phyloP scores from a whole-genome alignment of 2,888 invertebrate species.

The Agrochola circellaris region DNA sequence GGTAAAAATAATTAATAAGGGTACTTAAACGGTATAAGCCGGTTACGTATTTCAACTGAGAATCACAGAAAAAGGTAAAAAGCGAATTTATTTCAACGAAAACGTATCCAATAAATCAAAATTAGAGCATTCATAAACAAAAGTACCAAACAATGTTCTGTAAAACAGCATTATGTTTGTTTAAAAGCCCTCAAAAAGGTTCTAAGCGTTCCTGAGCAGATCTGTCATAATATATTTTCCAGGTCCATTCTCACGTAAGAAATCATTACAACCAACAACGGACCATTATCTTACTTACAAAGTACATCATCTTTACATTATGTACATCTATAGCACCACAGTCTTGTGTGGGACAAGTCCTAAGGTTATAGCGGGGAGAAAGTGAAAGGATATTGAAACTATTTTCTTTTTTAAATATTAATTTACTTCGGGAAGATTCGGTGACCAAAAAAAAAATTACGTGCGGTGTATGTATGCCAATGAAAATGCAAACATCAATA shows the following conservation, averaged over 20 bases:
- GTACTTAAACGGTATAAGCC: neutral
- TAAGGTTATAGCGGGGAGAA: constrained; percentile 11
- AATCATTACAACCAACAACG: constrained; percentile 75
- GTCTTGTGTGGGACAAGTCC: constrained; percentile 22
- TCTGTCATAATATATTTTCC: constrained; percentile 62
- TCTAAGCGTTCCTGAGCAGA: constrained; percentile 45
- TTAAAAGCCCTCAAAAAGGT: constrained; percentile 52
- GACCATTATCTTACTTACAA: constrained; percentile 75
- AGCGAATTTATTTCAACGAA: neutral
- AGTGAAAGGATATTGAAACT: neutral
- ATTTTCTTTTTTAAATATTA: too few relatives aligned
- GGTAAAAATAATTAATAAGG: neutral
- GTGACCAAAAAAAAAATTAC: neutral
- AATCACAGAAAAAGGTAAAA: constrained; percentile 4
- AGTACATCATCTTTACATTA: constrained; percentile 68
- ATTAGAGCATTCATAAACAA: constrained; percentile 41
- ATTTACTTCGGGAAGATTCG: neutral
- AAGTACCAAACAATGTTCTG: constrained; percentile 33
- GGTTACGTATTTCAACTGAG: neutral
- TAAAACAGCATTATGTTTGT: constrained; percentile 43
- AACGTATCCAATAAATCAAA: constrained; percentile 35
- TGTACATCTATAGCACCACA: constrained; percentile 51
- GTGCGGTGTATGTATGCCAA: neutral
- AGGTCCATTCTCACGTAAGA: constrained; percentile 74
- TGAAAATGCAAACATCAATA: neutral